Evolutionary conservation across 2,888 invertebrate species (phyloP).

Genomic region (Alloplasta piceator): DNA sequence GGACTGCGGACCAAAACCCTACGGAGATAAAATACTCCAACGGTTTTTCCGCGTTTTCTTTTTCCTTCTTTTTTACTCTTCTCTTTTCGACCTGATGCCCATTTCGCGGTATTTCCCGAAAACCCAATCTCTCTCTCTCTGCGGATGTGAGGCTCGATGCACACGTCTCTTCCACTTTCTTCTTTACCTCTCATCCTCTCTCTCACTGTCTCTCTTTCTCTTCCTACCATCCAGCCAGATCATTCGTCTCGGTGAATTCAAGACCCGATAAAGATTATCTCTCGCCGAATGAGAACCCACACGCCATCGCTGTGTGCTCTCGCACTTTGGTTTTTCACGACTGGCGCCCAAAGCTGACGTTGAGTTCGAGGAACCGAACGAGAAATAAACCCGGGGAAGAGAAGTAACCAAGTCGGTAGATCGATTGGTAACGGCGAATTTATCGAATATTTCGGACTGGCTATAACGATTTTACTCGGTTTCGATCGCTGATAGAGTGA

Average conservation of each 20-base stretch:
- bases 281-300: constrained; percentile 39
- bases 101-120: constrained; percentile 7
- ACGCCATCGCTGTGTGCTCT: constrained; percentile 30
- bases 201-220: background rate
- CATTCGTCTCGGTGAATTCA: constrained; percentile 55
- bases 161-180: background rate
- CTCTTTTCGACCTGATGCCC: background rate
- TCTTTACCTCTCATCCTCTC: constrained; percentile 23
- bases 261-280: constrained; percentile 60
- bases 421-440: constrained; percentile 15
- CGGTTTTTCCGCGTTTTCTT: constrained; percentile 23
- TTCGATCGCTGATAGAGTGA: too few species aligned
- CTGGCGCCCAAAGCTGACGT: constrained; percentile 22
- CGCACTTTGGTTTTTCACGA: constrained; percentile 44
- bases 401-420: constrained; percentile 32
- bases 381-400: background rate
- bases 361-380: constrained; percentile 8
- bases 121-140: constrained; percentile 9
- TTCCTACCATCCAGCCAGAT: constrained; percentile 3
- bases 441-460: too few species aligned
- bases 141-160: constrained; percentile 27
- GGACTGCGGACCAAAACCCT: background rate
- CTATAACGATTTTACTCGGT: too few species aligned
- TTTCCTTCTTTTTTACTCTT: background rate
- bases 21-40: constrained; percentile 26